Percentiles rank a stretch among this genome's conserved stretches.
Conservation (phyloP, 2,797 vertebrate genomes). For the Notolabrus celidotus region DNA sequence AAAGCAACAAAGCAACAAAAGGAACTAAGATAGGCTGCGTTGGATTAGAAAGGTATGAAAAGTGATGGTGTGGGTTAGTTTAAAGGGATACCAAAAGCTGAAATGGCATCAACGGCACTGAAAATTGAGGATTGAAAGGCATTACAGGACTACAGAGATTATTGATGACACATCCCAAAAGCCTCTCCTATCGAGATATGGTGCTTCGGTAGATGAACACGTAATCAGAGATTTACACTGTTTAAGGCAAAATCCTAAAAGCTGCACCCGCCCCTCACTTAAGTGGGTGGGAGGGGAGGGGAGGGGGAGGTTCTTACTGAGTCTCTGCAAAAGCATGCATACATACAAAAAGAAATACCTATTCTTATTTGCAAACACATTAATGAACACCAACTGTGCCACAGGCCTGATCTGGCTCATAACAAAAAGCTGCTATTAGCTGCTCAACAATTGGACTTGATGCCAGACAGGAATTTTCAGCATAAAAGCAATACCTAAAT, state of each 20-base stretch:
- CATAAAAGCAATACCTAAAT: slow-evolving; percentile 26
- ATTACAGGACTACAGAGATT: slow-evolving; percentile 70
- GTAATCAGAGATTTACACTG: slow-evolving; percentile 74
- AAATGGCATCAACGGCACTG: slow-evolving; percentile 53
- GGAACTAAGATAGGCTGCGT: slow-evolving; percentile 30
- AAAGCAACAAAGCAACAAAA: slow-evolving; percentile 51
- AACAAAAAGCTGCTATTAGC: slow-evolving; percentile 60
- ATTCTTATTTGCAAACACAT: slow-evolving; percentile 51
- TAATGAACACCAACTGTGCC: slow-evolving; percentile 51
- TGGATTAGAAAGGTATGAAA: slow-evolving; percentile 46
- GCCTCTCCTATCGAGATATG: slow-evolving; percentile 53
- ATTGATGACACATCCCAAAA: slow-evolving; percentile 70
- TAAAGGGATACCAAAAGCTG: slow-evolving; percentile 48
- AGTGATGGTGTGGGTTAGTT: slow-evolving; percentile 41
- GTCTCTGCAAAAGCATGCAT: slow-evolving; percentile 27
- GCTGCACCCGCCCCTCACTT: slow-evolving; percentile 35
- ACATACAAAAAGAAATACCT: slow-evolving; percentile 9
- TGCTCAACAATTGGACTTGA: slow-evolving; percentile 31
- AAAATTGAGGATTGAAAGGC: slow-evolving; percentile 69
- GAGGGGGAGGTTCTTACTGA: slow-evolving; percentile 27
- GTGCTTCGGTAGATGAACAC: slow-evolving; percentile 41
- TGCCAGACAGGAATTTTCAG: slow-evolving; percentile 45
- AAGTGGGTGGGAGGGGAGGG: slow-evolving; percentile 20
- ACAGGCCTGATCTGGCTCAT: slow-evolving; percentile 40
- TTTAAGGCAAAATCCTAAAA: slow-evolving; percentile 71